Conservation (phyloP, 2,888 invertebrate species). For the Philereme vetulata region DNA sequence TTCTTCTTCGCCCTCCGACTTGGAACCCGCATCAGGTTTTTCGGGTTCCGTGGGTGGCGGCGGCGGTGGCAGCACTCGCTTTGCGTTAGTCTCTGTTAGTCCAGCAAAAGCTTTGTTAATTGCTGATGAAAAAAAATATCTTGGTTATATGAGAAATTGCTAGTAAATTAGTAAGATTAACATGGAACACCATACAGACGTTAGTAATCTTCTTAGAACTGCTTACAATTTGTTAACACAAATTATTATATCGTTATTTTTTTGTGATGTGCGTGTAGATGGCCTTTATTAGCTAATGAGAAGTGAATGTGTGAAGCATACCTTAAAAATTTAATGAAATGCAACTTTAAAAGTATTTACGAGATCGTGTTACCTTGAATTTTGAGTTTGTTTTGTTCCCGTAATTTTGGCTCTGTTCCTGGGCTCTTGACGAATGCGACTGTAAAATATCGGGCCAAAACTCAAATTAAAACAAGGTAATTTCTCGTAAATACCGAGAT, state of each 20-base stretch:
- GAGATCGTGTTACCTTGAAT: constrained; percentile 32
- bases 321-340: neutral
- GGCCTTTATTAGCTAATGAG: neutral
- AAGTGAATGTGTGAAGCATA: neutral
- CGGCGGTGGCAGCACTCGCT: constrained; percentile 56
- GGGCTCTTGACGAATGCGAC: constrained; percentile 29
- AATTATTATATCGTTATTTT: no score
- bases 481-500: constrained; percentile 21
- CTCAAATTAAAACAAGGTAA: constrained; percentile 18
- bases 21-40: constrained; percentile 87
- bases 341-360: constrained; percentile 12
- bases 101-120: constrained; percentile 26
- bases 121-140: neutral
- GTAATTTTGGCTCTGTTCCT: constrained; percentile 26
- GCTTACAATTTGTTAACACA: no score
- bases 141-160: neutral
- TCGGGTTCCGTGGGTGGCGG: constrained; percentile 74
- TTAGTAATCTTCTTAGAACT: no score
- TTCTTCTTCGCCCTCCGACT: constrained; percentile 94
- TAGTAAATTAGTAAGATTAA: neutral
- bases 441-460: constrained; percentile 23
- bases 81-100: constrained; percentile 53
- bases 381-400: constrained; percentile 29
- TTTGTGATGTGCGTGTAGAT: neutral
- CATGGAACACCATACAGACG: no score